Evolutionary conservation across 2,113 vertebrate genomes (phyloP).

Genomic region (Eptesicus fuscus): DNA sequence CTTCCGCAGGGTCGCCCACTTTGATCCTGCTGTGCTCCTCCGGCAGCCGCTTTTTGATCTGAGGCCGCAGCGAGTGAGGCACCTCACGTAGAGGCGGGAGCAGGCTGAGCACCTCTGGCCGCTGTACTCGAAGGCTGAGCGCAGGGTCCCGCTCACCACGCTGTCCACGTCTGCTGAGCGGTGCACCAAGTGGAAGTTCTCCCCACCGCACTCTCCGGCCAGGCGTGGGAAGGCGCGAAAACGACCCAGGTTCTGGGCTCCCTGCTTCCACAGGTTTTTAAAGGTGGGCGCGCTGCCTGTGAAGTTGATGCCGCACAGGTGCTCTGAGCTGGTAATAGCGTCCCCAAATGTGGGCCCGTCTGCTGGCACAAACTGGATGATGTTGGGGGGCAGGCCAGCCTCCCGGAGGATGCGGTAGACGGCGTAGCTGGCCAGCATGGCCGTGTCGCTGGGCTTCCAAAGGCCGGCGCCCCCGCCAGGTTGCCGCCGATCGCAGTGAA

Average conservation of each 20-base stretch:
- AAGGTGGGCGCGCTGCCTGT: slow-evolving; percentile 97
- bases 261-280: slow-evolving; percentile 94
- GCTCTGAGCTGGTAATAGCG: slow-evolving; percentile 87
- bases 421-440: slow-evolving; percentile 91
- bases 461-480: slow-evolving; percentile 68
- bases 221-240: slow-evolving; percentile 93
- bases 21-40: slow-evolving; percentile 84
- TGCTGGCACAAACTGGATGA: slow-evolving; percentile 94
- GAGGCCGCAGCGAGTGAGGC: slow-evolving; percentile 90
- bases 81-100: slow-evolving; percentile 95
- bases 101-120: slow-evolving; percentile 98
- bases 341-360: slow-evolving; percentile 93
- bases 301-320: slow-evolving; percentile 96
- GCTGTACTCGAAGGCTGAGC: slow-evolving; percentile 94
- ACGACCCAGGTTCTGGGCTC: slow-evolving; percentile 91
- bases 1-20: slow-evolving; percentile 89
- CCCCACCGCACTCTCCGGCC: slow-evolving; percentile 96
- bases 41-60: slow-evolving; percentile 88
- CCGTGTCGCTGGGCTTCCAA: slow-evolving; percentile 96
- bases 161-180: slow-evolving; percentile 87
- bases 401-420: slow-evolving; percentile 91
- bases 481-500: no score
- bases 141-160: slow-evolving; percentile 91
- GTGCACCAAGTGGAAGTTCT: slow-evolving; percentile 98
- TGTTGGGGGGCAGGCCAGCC: slow-evolving; percentile 89